Percentiles rank a stretch among this genome's conserved stretches.
These are phyloP conservation scores for Salmo trutta DNA, from an alignment of 2,797 vertebrate species.

Conservation along the genomic window DNA sequence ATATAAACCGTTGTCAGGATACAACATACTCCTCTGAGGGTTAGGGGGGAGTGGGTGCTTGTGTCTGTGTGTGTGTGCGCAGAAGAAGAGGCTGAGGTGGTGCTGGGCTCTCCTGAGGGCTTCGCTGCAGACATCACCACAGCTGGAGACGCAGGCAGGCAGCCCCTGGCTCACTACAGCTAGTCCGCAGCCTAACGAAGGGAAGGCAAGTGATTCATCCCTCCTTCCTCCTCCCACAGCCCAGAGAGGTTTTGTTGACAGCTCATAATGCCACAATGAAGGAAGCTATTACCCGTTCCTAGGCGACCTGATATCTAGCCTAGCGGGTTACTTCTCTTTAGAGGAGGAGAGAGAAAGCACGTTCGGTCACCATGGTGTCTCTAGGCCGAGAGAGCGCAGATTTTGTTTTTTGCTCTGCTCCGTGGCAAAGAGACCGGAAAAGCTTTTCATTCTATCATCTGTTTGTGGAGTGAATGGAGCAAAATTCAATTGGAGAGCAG, in stretches of 20 bases:
- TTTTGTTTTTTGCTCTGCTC: constrained; percentile 21
- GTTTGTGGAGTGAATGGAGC: background rate
- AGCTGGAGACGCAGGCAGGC: constrained; percentile 17
- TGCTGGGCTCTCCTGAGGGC: background rate
- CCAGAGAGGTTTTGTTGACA: background rate
- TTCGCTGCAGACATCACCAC: background rate
- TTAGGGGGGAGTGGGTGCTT: background rate
- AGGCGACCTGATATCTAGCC: constrained; percentile 25
- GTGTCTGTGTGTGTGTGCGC: background rate
- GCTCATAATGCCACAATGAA: constrained; percentile 19
- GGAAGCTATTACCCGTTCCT: constrained; percentile 14
- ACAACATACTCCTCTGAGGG: background rate
- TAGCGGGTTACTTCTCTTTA: constrained; percentile 10
- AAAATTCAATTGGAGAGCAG: background rate
- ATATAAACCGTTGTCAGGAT: constrained; percentile 15
- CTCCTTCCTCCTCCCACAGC: constrained; percentile 1
- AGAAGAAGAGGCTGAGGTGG: background rate
- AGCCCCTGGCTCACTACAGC: background rate
- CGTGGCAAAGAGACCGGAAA: background rate
- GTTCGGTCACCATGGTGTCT: background rate
- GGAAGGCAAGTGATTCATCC: too few relatives aligned
- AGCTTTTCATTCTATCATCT: constrained; percentile 7
- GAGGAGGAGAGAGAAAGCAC: background rate
- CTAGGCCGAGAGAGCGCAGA: constrained; percentile 10
- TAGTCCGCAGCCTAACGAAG: background rate